Percentiles rank a stretch among this genome's conserved stretches.
Evolutionary conservation across 1,140 invertebrate genomes (phyloP).

Genomic region (Hylaeus volcanicus): DNA sequence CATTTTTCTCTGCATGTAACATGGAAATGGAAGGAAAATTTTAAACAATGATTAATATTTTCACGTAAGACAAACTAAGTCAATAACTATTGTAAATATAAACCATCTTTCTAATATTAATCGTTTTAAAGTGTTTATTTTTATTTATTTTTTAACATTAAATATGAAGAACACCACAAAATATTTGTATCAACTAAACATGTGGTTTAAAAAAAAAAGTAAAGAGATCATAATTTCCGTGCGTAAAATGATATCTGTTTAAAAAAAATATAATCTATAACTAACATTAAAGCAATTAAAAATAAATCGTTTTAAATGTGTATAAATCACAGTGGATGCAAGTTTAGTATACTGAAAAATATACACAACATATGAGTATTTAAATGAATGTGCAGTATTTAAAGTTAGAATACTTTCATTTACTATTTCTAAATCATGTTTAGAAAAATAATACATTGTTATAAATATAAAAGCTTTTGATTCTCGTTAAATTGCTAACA

Average conservation of each 20-base stretch:
- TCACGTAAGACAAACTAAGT: not conserved
- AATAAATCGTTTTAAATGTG: not conserved
- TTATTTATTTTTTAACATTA: not conserved
- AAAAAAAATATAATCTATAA: constrained; percentile 3
- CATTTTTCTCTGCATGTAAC: not conserved
- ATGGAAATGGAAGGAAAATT: not conserved
- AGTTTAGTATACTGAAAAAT: not conserved
- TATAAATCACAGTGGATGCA: not conserved
- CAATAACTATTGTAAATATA: not conserved
- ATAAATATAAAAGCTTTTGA: constrained; percentile 27
- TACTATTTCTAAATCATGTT: constrained; percentile 23
- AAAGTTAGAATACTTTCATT: not conserved
- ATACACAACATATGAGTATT: not conserved
- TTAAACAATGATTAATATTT: not conserved
- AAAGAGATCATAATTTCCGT: not conserved
- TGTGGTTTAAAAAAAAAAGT: not conserved
- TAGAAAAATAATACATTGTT: constrained; percentile 40
- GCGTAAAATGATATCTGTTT: not conserved
- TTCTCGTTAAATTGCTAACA: constrained; percentile 23
- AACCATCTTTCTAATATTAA: not conserved
- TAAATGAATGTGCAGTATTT: not conserved
- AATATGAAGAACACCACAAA: not conserved
- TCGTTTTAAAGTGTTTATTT: not conserved
- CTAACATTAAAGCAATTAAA: not conserved
- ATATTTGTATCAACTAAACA: not conserved